Evolutionary conservation across 2,113 vertebrate species (phyloP).

Genomic region (Muntiacus muntjak): DNA sequence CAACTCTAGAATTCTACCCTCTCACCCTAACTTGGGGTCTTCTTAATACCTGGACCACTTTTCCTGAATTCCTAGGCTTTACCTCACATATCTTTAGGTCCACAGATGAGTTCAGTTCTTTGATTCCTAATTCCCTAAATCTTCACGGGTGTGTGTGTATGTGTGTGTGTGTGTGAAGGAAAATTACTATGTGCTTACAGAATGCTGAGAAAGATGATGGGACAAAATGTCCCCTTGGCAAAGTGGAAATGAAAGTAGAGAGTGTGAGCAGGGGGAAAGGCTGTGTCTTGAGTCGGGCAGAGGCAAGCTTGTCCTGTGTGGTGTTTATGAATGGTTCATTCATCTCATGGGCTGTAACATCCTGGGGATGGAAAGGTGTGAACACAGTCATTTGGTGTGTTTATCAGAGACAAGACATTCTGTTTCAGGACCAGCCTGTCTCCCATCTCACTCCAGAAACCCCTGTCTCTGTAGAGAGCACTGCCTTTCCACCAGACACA

Average conservation of each 20-base stretch:
- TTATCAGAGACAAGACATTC: not conserved
- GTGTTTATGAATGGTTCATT: not conserved
- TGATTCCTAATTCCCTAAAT: not conserved
- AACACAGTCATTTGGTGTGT: not conserved
- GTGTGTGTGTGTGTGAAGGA: not conserved
- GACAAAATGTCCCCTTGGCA: not conserved
- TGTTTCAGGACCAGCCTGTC: not conserved
- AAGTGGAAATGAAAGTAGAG: not conserved
- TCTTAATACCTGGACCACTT: not conserved
- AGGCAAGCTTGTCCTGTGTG: not conserved
- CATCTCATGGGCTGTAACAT: not conserved
- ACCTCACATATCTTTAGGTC: not conserved
- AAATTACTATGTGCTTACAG: not conserved
- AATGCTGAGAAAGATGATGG: not conserved
- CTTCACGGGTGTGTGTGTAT: not conserved
- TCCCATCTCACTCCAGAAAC: not conserved
- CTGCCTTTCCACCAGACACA: not conserved
- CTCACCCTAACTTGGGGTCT: not conserved
- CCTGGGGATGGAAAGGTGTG: not conserved
- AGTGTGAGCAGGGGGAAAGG: not conserved
- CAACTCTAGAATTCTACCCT: not conserved
- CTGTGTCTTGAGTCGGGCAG: not conserved
- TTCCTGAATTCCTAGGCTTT: not conserved
- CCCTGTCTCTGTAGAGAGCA: not conserved
- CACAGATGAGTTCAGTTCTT: not conserved